Percentiles rank a stretch among this genome's conserved stretches.
Conservation (phyloP, 2,113 vertebrate species). For the Promerops cafer region DNA sequence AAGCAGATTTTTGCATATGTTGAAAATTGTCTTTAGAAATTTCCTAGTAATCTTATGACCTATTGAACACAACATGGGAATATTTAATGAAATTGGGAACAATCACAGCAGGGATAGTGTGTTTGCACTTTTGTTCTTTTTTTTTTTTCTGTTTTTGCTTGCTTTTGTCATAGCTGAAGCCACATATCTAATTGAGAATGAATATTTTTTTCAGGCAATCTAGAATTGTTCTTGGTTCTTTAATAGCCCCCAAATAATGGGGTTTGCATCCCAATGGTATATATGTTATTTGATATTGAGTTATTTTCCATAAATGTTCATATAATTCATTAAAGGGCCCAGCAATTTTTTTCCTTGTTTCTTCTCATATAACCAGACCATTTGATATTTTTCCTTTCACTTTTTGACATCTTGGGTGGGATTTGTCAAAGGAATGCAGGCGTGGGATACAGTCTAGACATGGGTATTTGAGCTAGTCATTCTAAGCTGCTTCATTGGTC, state of each 20-base stretch:
- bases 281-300: neutral
- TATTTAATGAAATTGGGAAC: neutral
- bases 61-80: neutral
- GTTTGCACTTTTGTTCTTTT: neutral
- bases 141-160: neutral
- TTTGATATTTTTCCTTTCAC: neutral
- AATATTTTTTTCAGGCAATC: neutral
- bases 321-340: neutral
- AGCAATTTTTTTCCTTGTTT: neutral
- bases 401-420: neutral
- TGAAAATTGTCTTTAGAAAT: neutral
- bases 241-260: neutral
- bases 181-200: neutral
- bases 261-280: neutral
- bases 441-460: constrained; percentile 14
- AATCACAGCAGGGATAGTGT: neutral
- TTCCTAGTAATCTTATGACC: neutral
- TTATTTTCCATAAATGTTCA: neutral
- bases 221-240: neutral
- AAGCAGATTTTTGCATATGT: neutral
- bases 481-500: neutral
- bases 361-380: neutral
- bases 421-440: neutral
- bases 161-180: neutral
- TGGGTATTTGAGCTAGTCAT: neutral